phyloP scores from a whole-genome alignment of 2,888 invertebrate genomes.

The Athalia rosae region DNA sequence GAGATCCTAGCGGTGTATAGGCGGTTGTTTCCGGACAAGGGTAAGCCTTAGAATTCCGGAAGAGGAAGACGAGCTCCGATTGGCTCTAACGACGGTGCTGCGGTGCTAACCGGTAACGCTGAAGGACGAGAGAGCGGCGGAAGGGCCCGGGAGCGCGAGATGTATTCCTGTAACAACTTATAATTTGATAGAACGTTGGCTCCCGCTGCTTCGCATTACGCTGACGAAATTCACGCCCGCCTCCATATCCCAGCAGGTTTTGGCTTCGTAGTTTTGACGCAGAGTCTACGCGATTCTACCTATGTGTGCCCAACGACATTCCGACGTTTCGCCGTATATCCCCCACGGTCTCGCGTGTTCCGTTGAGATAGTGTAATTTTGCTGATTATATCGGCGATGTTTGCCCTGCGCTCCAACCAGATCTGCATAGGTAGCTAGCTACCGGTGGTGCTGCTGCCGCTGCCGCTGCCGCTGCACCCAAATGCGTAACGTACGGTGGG shows the following conservation, averaged over 20 bases:
- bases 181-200: constrained; percentile 32
- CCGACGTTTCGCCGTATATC: neutral
- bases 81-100: constrained; percentile 30
- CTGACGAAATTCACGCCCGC: neutral
- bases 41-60: constrained; percentile 29
- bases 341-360: neutral
- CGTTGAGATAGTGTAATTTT: constrained; percentile 55
- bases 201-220: constrained; percentile 26
- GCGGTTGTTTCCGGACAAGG: neutral
- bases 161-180: constrained; percentile 32
- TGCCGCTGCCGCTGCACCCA: neutral
- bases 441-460: neutral
- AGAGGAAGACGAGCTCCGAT: constrained; percentile 29
- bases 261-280: constrained; percentile 7
- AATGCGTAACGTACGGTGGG: neutral
- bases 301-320: constrained; percentile 2
- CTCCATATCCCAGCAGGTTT: constrained; percentile 1
- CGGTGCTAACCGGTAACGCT: constrained; percentile 29
- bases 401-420: constrained; percentile 51
- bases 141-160: constrained; percentile 8
- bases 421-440: constrained; percentile 31
- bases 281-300: neutral
- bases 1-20: neutral
- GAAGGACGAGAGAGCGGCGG: constrained; percentile 2
- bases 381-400: constrained; percentile 62